Base-by-base conservation (phyloP, 2,113 vertebrate species). In the Ciconia maguari region DNA sequence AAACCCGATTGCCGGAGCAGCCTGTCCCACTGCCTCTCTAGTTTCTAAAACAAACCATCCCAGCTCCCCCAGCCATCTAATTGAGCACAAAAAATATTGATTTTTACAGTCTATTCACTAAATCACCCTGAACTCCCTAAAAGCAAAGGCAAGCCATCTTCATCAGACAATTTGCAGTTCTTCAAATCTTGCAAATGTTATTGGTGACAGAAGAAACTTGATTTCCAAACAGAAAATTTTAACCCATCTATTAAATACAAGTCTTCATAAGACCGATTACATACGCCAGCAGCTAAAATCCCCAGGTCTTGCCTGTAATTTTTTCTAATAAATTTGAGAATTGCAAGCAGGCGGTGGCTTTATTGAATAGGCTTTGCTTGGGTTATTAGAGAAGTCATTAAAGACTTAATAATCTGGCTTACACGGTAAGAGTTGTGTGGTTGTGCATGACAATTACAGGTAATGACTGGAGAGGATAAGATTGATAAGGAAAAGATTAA, bases 1-100 rank as follows among this genome's bases (percentile, higher is more conserved):
- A 88, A 70, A 48, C 29, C 18, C 4, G 0, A 32, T 0, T 60
- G 44, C 44, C 0, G 0, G 38, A 48, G 41, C 69, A 62, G 34
- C 46, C 60, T 16, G n/a, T 75, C 36, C 62, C 19, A 2, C 1
- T 18, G 42, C n/a, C 19, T 20, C 34, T 29, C 78, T 78, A 46
- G 32, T n/a, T 38, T 36, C 19, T 41, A 44, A 46, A 48, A 9
- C 48, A 36, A 41, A 42, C 15, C 52, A 29, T 1, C 66, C n/a
- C 46, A 52, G 49, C 51, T 76, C 46, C n/a, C 13, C 11, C 11
- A 32, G 66, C 30, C 13, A 0, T 16, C 24, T 20, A n/a, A 25
- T 0, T 4, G 16, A 46, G 60, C n/a, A 34, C 29, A 20, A 54
- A 29, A 48, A 84, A 79, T 60, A 36, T 5, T 24, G 60, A 84